These are phyloP conservation scores for Lateolabrax maculatus DNA, from an alignment of 2,797 vertebrate species.

Conservation along the genomic window DNA sequence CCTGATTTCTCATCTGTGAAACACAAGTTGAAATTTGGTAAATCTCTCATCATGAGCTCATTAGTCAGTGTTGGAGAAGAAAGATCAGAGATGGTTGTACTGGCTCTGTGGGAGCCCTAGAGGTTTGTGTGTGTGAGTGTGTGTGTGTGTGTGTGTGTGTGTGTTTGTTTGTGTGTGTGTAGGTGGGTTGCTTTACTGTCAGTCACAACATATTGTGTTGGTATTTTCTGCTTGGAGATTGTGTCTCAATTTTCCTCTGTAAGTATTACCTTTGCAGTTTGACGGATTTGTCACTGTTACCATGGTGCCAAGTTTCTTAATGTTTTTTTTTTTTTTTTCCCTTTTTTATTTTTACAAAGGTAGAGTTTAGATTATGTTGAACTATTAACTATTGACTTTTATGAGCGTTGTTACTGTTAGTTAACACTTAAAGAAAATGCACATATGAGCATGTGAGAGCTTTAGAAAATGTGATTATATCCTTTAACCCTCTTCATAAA, in stretches of 20 bases:
- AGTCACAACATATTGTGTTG: constrained; percentile 11
- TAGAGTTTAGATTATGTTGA: not conserved
- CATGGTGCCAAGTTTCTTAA: constrained; percentile 26
- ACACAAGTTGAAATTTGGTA: constrained; percentile 55
- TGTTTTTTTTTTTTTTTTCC: no score
- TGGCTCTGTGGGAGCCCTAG: constrained; percentile 34
- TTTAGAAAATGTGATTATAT: not conserved
- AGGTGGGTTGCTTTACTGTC: constrained; percentile 12
- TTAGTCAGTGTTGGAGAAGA: constrained; percentile 50
- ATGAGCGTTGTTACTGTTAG: no score
- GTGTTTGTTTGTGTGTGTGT: not conserved
- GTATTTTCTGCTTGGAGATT: not conserved
- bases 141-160: constrained; percentile 8
- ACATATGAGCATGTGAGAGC: not conserved
- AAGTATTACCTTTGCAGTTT: constrained; percentile 8
- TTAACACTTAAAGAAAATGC: not conserved
- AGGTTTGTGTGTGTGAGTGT: constrained; percentile 11
- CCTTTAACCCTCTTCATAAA: not conserved
- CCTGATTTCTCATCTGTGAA: constrained; percentile 37
- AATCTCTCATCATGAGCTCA: constrained; percentile 65
- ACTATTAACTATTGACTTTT: not conserved
- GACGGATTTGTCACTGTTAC: constrained; percentile 47
- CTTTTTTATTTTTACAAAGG: not conserved
- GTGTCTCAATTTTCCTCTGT: not conserved
- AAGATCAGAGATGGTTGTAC: constrained; percentile 54